Conservation (phyloP, 2,888 invertebrate genomes). For the Boloria euphrosyne region DNA sequence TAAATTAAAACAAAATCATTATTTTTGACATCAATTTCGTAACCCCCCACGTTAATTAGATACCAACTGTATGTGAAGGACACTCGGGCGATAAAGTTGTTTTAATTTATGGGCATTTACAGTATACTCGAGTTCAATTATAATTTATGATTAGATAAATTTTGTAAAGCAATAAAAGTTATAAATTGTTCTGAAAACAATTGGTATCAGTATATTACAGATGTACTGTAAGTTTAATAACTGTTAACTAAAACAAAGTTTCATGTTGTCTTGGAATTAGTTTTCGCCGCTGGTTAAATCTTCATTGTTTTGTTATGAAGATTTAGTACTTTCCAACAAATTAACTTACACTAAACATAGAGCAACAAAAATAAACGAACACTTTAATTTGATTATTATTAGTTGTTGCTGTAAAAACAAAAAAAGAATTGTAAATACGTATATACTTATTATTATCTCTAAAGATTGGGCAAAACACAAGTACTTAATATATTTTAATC, state of each 20-base stretch:
- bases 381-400: conserved; percentile 38
- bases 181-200: conserved; percentile 8
- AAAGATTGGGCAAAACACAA: too few relatives aligned
- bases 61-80: too few relatives aligned
- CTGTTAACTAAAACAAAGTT: conserved; percentile 37
- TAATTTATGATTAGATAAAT: conserved; percentile 15
- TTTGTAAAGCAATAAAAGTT: conserved; percentile 14
- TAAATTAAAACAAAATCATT: too few relatives aligned
- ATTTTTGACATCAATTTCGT: too few relatives aligned
- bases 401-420: too few relatives aligned
- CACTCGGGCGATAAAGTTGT: neutral
- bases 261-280: conserved; percentile 49
- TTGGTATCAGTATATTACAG: conserved; percentile 1
- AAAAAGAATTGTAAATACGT: too few relatives aligned
- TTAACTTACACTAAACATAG: conserved; percentile 42
- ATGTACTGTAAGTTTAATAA: conserved; percentile 16
- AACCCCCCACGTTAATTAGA: neutral
- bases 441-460: too few relatives aligned
- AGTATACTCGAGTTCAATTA: conserved; percentile 5
- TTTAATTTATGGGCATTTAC: neutral
- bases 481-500: too few relatives aligned
- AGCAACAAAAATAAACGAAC: too few relatives aligned
- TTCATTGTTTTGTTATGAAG: conserved; percentile 51
- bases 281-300: conserved; percentile 46
- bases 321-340: conserved; percentile 46